Evolutionary conservation across 1,140 invertebrate genomes (phyloP), one percentile per base, ranked within the genome.

Genomic region (Amphibalanus amphitrite): DNA sequence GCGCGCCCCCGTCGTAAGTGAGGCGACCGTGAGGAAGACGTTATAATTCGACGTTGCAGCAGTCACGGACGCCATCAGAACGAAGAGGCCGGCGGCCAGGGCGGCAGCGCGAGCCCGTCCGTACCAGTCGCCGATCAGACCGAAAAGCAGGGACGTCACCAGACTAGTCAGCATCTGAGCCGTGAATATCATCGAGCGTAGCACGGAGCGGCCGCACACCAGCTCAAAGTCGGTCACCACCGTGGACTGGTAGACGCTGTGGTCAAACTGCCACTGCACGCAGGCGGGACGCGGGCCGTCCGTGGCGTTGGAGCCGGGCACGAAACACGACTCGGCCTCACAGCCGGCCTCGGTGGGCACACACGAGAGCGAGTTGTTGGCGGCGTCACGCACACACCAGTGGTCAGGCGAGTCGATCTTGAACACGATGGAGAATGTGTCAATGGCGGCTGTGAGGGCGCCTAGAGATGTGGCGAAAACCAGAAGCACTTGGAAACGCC

Each of bases 241-340:
- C 0, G 76, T 77, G 23, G 74, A 72, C n/a, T 70, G 29, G 65
- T 76, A 77, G 23, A 73, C 72, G 26, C 73, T 69, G 29, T 71
- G 69, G 69, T 76, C 73, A 29, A 75, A 77, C 30, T 69, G 29
- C 75, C 75, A 77, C 0, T 72, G 25, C 0, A 65, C 67, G 69
- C 76, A 76, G 4, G 3, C 69, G 0, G 3, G 4, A 6, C 6
- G 23, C n/a, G 28, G 4, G 26, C 3, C 8, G 65, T 67, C 3
- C 3, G 3, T 28, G 26, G 23, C 28, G 26, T 28, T 10, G 28
- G 8, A n/a, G 65, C 20, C 65, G 28, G 26, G 28, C 10, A 28
- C 17, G 28, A 1, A 28, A 26, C 65, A 28, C n/a, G 8, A 25
- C 3, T 26, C 8, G n/a, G 26, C 26, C 3, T 10, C 26, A 26